Base-by-base conservation (phyloP, 1,140 invertebrate genomes). In the Elymnias hypermnestra region DNA sequence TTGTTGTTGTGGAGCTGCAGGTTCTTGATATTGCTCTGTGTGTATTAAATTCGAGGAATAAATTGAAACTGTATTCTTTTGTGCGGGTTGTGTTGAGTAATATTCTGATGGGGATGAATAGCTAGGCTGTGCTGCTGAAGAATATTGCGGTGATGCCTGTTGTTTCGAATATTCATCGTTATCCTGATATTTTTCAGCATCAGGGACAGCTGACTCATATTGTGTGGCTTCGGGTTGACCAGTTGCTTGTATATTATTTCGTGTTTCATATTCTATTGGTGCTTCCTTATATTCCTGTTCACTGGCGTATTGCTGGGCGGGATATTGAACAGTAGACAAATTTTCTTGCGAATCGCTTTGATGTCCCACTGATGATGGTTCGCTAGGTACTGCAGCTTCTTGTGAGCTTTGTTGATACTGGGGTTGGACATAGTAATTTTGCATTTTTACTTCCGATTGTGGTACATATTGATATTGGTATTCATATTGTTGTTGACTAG, bases 381-480 rank as follows among this genome's bases (percentile, higher is more conserved):
- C 31, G 12, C 40, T 46, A 35, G 53, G 31, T 29, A 31, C 43
- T 28, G 50, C 33, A 8, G 18, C 46, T 18, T 37, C 9, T 22
- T 50, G 44, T 21, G 55, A 23, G 26, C 17, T 31, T 29, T 64
- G 52, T 9, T 73, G 63, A 38, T 75, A 68, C 41, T 74, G 62
- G 13, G 71, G 47, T 46, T 72, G 72, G 37, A 62, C 50, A 41
- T 82, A 76, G 42, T 73, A 75, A 15, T 43, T 40, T 29, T 68
- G 64, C 9, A 62, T 48, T 3, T 66, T 62, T 1, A 44, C 29
- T 15, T 56, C 47, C 3, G 58, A 50, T 29, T 69, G 66, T 21
- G 73, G 64, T 0, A 67, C 58, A 36, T 83, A 72, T 43, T 73
- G 71, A 38, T 82, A 83, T 35, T 65, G 63, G 39, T 75, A 79